Base-by-base conservation (phyloP, 2,888 invertebrate genomes). In the Orthosia cruda region DNA sequence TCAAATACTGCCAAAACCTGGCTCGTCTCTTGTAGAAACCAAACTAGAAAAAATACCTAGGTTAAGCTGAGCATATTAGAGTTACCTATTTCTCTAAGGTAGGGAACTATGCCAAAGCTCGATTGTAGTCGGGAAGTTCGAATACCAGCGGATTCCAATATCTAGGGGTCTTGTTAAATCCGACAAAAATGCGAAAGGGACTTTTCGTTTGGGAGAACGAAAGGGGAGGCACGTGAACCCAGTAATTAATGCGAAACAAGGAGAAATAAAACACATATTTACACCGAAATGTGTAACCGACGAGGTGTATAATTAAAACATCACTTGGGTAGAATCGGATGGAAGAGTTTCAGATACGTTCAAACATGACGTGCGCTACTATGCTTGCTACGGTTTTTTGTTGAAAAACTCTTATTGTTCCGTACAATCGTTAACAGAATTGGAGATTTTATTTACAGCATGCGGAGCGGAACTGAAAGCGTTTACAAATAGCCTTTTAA, bases 211-310 rank as follows among this genome's bases (percentile, higher is more conserved):
- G 92, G 91, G 92, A 91, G 92, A 93, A 94, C 84, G 91, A 87
- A 89, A 93, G 81, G 88, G 93, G 92, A 90, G 90, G 81, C 86
- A 88, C 89, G 88, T 88, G 89, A 89, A 88, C 87, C 88, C 88
- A 81, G 92, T 94, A 94, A 94, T 94, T 94, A 94, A 93, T 94
- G 93, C 90, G 90, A 93, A 93, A 94, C 93, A 94, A 91, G 91
- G 87, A 90, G 92, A 93, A 93, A 93, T 93, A 94, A 92, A 93
- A 92, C 87, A 91, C 89, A 91, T 89, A 91, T 91, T 90, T 89
- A 89, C 90, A 87, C 88, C 80, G 88, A 90, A 91, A 91, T 91
- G 90, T 90, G 91, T 89, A 91, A 81, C 90, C 90, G 87, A 84
- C 90, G 89, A 88, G 74, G 87, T 92, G 93, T 91, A 88, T 93